Percentiles rank a stretch among this genome's conserved stretches.
Evolutionary conservation across 2,888 invertebrate species (phyloP).

Genomic region (Malthinus seriepunctatus): DNA sequence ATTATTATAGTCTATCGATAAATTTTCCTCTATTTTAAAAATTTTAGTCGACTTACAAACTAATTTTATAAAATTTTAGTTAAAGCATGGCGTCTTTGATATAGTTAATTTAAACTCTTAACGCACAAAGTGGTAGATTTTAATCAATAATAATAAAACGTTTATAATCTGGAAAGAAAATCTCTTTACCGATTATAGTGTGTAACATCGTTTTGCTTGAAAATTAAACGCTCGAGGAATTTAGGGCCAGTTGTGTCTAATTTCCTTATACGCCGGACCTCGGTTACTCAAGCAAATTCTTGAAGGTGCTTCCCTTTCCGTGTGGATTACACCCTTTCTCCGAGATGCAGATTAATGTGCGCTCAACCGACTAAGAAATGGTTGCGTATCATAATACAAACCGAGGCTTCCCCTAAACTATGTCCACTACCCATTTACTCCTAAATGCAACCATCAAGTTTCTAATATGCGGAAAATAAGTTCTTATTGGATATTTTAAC

Average conservation of each 20-base stretch:
- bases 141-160: too few species aligned
- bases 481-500: conserved; percentile 25
- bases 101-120: too few species aligned
- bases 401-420: conserved; percentile 27
- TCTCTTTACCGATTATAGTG: conserved; percentile 18
- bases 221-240: conserved; percentile 55
- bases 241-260: conserved; percentile 46
- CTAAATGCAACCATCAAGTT: conserved; percentile 34
- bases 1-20: conserved; percentile 10
- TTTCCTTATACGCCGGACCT: conserved; percentile 43
- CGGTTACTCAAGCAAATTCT: conserved; percentile 45
- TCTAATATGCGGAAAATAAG: conserved; percentile 46
- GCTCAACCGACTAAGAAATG: conserved; percentile 54
- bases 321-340: conserved; percentile 34
- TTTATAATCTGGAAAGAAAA: conserved; percentile 3
- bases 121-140: too few species aligned
- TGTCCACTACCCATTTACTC: conserved; percentile 37
- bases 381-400: conserved; percentile 34
- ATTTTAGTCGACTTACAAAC: too few species aligned
- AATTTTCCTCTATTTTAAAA: neutral
- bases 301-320: conserved; percentile 48
- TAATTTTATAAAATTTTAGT: too few species aligned
- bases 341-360: conserved; percentile 54
- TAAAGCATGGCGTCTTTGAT: too few species aligned
- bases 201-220: conserved; percentile 37